Evolutionary conservation across 35 echinoderm and acorn worm genomes (phyloP), one percentile per base, ranked within the genome.

Genomic region (Strongylocentrotus purpuratus): DNA sequence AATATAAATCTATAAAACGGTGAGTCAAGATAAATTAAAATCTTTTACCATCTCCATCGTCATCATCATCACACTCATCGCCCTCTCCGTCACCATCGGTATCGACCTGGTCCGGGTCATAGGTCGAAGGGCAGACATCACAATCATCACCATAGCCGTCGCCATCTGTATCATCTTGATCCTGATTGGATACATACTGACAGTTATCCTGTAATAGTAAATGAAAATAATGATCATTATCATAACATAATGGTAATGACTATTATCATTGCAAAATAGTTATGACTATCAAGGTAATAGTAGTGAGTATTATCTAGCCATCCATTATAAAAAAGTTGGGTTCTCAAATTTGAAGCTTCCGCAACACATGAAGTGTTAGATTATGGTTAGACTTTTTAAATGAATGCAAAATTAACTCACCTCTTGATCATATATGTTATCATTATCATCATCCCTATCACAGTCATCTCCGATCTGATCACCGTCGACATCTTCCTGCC

Each of bases 31-130:
- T 86, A 31, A 28, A 32, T 92, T 5, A 45, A 45, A 7, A 35
- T 22, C 65, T 46, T 31, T 61, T 95, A 97, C 98, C 98, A 97
- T 99, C 98, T 46, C 96, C 94, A 95, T 99, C 98, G 86, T 97
- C 97, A 95, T 99, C 98, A 31, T 46, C n/a, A 86, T 97, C 98
- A 96, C 98, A 99, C 46, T 87, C 98, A 94, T 99, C 94, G 18
- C 97, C 97, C 33, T 78, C 58, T 58, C 97, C 97, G 86, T 97
- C 97, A 14, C 91, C 95, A 94, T 97, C 95, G 11, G 90, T 97
- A 32, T 97, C 95, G 11, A 96, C 13, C 48, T 96, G 95, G 45
- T 96, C 90, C 0, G 85, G 33, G 32, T 96, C 96, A 7, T 35
- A 47, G 85, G 65, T 71, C 46, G 59, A 95, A 33, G 61, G 88